phyloP scores from a whole-genome alignment of 1,140 invertebrate genomes.

The Cryptotermes secundus region DNA sequence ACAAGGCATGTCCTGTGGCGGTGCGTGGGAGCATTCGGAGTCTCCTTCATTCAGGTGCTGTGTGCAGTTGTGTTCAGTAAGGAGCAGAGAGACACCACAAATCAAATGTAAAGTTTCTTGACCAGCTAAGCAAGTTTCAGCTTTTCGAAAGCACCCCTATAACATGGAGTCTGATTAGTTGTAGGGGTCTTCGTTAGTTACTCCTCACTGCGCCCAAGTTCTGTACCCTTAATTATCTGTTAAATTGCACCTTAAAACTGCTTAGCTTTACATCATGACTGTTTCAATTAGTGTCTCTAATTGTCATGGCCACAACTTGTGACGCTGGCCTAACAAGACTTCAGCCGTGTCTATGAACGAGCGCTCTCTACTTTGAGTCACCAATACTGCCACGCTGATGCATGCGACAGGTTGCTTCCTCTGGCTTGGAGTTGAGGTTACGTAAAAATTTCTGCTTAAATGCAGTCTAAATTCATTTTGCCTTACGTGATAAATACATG shows the following conservation, averaged over 20 bases:
- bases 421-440: background rate
- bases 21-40: too few relatives aligned
- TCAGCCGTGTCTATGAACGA: background rate
- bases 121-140: too few relatives aligned
- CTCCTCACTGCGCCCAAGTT: background rate
- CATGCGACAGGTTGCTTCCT: background rate
- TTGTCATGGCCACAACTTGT: background rate
- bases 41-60: too few relatives aligned
- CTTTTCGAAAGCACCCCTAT: too few relatives aligned
- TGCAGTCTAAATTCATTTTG: too few relatives aligned
- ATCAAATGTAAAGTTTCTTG: too few relatives aligned
- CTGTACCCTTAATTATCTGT: background rate
- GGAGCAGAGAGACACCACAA: too few relatives aligned
- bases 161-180: too few relatives aligned
- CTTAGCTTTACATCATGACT: background rate
- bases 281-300: background rate
- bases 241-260: background rate
- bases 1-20: too few relatives aligned
- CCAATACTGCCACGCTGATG: background rate
- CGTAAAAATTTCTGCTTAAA: background rate
- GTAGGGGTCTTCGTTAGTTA: background rate
- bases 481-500: too few relatives aligned
- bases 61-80: too few relatives aligned
- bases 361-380: background rate
- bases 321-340: background rate